phyloP scores from a whole-genome alignment of 2,113 vertebrate species.

The Candoia aspera region DNA sequence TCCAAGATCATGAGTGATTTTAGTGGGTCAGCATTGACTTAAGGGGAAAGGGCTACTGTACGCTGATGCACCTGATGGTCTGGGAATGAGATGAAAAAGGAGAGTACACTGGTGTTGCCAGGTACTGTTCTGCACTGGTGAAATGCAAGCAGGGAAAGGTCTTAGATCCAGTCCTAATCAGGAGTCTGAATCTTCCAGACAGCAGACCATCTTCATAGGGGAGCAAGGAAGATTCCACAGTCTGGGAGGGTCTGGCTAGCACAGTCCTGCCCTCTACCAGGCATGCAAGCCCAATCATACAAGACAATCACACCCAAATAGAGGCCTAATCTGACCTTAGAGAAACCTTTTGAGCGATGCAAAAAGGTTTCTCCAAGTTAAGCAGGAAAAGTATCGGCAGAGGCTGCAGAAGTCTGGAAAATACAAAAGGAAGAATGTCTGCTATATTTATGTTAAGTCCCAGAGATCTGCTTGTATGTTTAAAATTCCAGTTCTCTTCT shows the following conservation, averaged over 20 bases:
- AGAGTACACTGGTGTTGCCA: background rate
- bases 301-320: background rate
- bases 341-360: background rate
- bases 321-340: background rate
- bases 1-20: background rate
- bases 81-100: background rate
- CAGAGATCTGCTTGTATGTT: constrained; percentile 53
- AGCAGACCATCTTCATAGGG: background rate
- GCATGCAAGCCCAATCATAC: background rate
- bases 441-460: constrained; percentile 50
- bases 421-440: constrained; percentile 49
- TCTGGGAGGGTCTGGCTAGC: background rate
- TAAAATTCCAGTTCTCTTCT: constrained; percentile 12
- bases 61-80: background rate
- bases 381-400: background rate
- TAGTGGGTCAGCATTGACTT: background rate
- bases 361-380: background rate
- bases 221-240: background rate
- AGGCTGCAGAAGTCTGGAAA: constrained; percentile 6
- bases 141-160: background rate
- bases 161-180: background rate
- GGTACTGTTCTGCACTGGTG: background rate
- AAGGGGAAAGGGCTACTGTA: background rate
- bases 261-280: background rate
- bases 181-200: background rate